Base-by-base conservation (phyloP, 1,140 invertebrate species). In the Zaprionus ornatus region DNA sequence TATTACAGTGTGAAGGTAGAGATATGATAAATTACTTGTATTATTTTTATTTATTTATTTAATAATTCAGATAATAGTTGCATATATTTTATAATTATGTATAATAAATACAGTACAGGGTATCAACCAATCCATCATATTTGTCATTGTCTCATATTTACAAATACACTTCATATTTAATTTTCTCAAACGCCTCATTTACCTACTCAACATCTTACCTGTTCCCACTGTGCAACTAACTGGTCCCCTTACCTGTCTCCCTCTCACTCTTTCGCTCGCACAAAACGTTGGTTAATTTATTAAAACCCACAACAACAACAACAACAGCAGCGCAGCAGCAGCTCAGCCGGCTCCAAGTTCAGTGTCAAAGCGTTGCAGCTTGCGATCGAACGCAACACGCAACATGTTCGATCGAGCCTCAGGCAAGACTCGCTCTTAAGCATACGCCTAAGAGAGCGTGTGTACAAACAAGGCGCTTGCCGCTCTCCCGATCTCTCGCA, bases 301-400 rank as follows among this genome's bases (percentile, higher is more conserved):
- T 21, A 48, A 59, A 52, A 7, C 7, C n/a, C 42, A 50, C n/a
- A 60, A 79, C 54, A 82, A 80, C 42, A 80, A 65, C 54, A 64
- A 17, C 50, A n/a, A 5, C 15, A 48, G 29, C n/a, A 60, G 70
- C 25, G 29, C 48, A 83, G 72, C 50, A 77, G 68, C 54, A 65
- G 25, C 50, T 45, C 40, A 45, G 40, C n/a, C 40, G 6, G n/a
- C 7, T 7, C 55, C 85, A 88, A 88, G 84, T 88, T 88, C 84
- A 88, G 64, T 90, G 85, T 80, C 84, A 88, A 73, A 52, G 32
- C 45, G 69, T 78, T 81, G 60, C 67, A 79, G 12, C 56, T 62
- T 17, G 40, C 21, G 10, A 27, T 70, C 72, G 67, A 74, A 52
- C 77, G 59, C 27, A 74, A 52, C 74, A 62, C 27, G 23, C 35